phyloP scores from a whole-genome alignment of 2,113 vertebrate genomes.

The Paralichthys olivaceus region DNA sequence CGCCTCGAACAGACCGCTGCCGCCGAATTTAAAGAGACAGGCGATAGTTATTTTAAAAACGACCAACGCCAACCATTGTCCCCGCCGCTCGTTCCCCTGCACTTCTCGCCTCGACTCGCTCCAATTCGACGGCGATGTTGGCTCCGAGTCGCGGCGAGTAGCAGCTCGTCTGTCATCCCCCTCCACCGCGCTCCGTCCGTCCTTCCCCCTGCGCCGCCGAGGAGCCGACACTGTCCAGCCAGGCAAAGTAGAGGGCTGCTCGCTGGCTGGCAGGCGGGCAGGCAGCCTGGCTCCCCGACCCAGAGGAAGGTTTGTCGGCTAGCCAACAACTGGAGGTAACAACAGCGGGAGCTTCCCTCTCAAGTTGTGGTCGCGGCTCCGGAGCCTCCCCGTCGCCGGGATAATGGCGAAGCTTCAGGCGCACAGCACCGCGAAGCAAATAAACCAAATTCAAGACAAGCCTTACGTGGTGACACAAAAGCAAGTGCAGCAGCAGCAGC shows the following conservation, averaged over 20 bases:
- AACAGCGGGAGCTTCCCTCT: conserved; percentile 62
- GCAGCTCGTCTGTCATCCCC: conserved; percentile 66
- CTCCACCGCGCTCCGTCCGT: conserved; percentile 62
- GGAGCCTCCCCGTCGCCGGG: conserved; percentile 74
- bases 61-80: conserved; percentile 81
- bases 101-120: conserved; percentile 40
- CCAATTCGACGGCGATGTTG: conserved; percentile 59
- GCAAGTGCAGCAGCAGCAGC: conserved; percentile 73
- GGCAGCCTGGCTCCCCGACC: conserved; percentile 80
- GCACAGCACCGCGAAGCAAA: conserved; percentile 85
- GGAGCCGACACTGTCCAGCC: conserved; percentile 72
- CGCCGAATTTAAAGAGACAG: conserved; percentile 90
- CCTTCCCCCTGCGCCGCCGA: conserved; percentile 41
- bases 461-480: conserved; percentile 85
- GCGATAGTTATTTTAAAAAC: conserved; percentile 79
- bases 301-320: conserved; percentile 77
- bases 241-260: conserved; percentile 67
- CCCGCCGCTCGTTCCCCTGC: conserved; percentile 61
- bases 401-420: conserved; percentile 89
- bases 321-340: conserved; percentile 77
- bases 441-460: conserved; percentile 86
- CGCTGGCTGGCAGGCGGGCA: conserved; percentile 46
- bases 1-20: conserved; percentile 82
- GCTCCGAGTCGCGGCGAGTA: conserved; percentile 70
- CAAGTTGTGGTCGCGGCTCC: conserved; percentile 77